Conservation (phyloP, 2,797 vertebrate genomes). For the Champsocephalus gunnari region DNA sequence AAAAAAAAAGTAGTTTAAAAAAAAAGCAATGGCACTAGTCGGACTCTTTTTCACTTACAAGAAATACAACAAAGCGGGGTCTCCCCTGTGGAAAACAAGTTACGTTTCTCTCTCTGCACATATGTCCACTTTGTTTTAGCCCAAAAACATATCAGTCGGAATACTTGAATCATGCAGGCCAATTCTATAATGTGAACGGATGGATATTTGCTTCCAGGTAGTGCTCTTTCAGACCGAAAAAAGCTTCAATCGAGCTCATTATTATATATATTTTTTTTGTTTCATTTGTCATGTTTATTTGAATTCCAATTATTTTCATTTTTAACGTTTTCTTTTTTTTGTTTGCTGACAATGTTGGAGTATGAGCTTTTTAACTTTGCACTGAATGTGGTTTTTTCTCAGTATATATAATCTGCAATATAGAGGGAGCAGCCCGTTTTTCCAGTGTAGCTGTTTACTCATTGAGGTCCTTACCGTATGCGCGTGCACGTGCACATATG, state of each 20-base stretch:
- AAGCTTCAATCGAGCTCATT: constrained; percentile 91
- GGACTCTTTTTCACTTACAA: constrained; percentile 92
- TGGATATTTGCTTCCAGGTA: constrained; percentile 99
- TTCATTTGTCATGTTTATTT: constrained; percentile 92
- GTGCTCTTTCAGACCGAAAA: constrained; percentile 93
- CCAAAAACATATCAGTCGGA: constrained; percentile 99
- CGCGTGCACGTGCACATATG: constrained; percentile 35
- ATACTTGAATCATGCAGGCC: constrained; percentile 99
- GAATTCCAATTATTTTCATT: constrained; percentile 87
- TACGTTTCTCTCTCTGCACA: constrained; percentile 96
- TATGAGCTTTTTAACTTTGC: constrained; percentile 98
- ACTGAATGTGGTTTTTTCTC: constrained; percentile 94
- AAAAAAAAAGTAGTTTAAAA: constrained; percentile 70
- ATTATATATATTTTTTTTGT: constrained; percentile 83
- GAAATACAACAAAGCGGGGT: constrained; percentile 86
- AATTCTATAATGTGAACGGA: constrained; percentile 99
- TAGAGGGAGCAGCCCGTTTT: constrained; percentile 91
- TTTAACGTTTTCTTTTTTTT: constrained; percentile 73
- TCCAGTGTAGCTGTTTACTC: constrained; percentile 98
- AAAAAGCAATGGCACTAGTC: constrained; percentile 90
- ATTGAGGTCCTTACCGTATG: constrained; percentile 91
- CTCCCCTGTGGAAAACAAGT: constrained; percentile 95
- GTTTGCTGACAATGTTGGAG: constrained; percentile 91
- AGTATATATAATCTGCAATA: constrained; percentile 89
- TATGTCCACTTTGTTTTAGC: constrained; percentile 99